Evolutionary conservation across 2,797 vertebrate species (phyloP).

Genomic region (Eulemur mongoz): DNA sequence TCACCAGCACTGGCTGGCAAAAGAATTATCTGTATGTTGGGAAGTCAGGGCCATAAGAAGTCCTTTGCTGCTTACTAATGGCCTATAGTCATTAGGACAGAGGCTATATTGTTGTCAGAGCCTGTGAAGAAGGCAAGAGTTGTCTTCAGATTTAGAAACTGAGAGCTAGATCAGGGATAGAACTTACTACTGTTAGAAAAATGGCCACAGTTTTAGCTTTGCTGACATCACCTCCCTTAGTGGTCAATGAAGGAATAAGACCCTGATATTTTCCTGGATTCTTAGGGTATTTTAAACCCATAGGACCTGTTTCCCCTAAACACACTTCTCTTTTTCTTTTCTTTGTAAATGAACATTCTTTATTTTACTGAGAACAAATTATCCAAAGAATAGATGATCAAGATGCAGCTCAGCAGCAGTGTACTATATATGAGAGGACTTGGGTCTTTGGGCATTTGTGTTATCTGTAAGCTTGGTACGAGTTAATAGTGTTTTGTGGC

Average conservation of each 20-base stretch:
- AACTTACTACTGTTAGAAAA: not conserved
- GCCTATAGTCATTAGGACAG: not conserved
- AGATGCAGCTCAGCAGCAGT: not conserved
- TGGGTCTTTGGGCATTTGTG: not conserved
- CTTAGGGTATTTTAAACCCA: not conserved
- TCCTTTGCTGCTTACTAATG: not conserved
- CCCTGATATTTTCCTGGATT: not conserved
- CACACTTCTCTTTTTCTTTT: not conserved
- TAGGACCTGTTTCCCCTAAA: not conserved
- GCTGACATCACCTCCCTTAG: not conserved
- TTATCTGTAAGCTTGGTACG: not conserved
- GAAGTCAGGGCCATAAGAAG: not conserved
- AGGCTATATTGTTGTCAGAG: not conserved
- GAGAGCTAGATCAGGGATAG: not conserved
- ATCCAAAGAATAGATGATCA: not conserved
- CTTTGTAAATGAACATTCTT: not conserved
- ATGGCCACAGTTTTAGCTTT: not conserved
- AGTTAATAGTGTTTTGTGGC: not conserved
- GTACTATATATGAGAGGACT: not conserved
- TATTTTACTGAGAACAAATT: conserved; percentile 22
- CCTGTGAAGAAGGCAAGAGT: not conserved
- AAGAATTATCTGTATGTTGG: not conserved
- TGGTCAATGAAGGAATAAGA: not conserved
- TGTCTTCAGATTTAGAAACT: not conserved
- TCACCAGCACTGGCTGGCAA: not conserved